A percentile compares a stretch with the other conserved stretches of the same genome.
Evolutionary conservation across 2,797 vertebrate genomes (phyloP).

Genomic region (Pristis pectinata): DNA sequence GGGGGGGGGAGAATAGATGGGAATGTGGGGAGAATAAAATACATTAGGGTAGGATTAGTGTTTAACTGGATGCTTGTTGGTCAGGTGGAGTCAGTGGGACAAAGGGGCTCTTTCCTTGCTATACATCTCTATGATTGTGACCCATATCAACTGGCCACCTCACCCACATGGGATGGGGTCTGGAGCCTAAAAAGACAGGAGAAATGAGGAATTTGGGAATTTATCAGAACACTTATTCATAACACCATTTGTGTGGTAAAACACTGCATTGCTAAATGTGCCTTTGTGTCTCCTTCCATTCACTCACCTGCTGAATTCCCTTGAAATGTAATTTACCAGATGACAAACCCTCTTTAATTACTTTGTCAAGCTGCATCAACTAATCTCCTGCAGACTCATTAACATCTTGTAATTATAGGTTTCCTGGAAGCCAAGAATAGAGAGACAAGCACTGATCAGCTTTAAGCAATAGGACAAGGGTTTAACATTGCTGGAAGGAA

Average conservation of each 20-base stretch:
- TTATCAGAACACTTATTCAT: background rate
- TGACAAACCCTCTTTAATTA: slow-evolving; percentile 27
- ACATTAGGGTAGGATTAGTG: no score
- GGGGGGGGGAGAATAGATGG: no score
- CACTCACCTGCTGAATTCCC: background rate
- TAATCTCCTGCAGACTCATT: background rate
- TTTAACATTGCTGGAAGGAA: background rate
- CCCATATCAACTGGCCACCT: background rate
- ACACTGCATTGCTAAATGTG: background rate
- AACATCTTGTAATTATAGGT: background rate
- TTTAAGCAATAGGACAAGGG: background rate
- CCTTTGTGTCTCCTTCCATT: background rate
- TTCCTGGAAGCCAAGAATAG: background rate
- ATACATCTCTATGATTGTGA: no score
- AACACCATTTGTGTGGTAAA: background rate
- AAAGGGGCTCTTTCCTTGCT: no score
- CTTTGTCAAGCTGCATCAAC: background rate
- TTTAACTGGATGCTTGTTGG: no score
- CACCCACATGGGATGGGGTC: background rate
- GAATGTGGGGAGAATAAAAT: no score
- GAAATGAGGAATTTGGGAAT: no score
- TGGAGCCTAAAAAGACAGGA: background rate
- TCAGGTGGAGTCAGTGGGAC: no score
- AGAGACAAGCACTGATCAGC: background rate
- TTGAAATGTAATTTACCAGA: background rate